These are phyloP conservation scores for Cinclus cinclus DNA, from an alignment of 2,113 vertebrate genomes.

Conservation along the genomic window DNA sequence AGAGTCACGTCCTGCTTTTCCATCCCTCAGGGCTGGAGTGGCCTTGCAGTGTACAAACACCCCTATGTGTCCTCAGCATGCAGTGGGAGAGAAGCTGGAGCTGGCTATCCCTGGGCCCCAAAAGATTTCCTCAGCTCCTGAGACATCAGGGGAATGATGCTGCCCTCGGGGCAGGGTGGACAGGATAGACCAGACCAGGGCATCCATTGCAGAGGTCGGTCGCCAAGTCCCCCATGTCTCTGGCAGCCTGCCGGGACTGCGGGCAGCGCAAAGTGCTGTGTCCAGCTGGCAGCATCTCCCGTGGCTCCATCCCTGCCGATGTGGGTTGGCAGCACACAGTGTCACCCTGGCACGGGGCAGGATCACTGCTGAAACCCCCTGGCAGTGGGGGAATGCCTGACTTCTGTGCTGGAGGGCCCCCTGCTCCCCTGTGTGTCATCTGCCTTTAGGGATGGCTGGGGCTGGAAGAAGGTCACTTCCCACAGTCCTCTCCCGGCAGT, in stretches of 20 bases:
- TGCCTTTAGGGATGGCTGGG: not conserved
- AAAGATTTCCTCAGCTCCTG: not conserved
- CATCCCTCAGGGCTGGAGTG: not conserved
- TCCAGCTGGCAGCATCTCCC: conserved; percentile 33
- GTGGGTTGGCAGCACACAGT: not conserved
- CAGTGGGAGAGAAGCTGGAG: not conserved
- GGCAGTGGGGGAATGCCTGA: not conserved
- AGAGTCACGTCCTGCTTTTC: not conserved
- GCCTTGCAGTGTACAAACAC: not conserved
- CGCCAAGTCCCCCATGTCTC: not conserved
- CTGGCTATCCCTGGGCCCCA: fast-evolving
- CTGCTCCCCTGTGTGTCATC: not conserved
- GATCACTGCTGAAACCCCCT: not conserved
- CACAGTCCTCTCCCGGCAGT: not conserved
- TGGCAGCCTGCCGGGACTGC: not conserved
- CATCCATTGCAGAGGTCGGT: not conserved
- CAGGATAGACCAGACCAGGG: not conserved
- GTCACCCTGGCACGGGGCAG: not conserved
- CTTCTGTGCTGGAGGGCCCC: not conserved
- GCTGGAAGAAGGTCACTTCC: not conserved
- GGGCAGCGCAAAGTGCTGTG: not conserved
- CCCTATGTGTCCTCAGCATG: not conserved
- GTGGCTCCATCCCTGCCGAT: not conserved
- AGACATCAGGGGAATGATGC: not conserved
- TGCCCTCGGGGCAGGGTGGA: not conserved